phyloP scores from a whole-genome alignment of 2,797 vertebrate species.

The Sylvia borin region DNA sequence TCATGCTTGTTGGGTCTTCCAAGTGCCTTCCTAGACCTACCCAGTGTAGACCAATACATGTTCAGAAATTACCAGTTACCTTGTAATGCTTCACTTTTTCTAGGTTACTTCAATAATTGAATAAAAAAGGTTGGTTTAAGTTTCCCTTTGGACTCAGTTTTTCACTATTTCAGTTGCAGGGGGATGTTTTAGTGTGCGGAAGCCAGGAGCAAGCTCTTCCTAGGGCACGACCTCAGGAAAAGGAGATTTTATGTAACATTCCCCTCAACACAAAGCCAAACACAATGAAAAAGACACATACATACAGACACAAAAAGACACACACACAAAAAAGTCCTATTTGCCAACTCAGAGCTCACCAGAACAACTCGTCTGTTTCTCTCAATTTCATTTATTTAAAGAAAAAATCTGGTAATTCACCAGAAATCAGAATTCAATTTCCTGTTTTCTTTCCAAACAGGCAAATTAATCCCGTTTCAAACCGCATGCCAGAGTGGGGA shows the following conservation, averaged over 20 bases:
- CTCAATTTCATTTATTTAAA: slow-evolving; percentile 73
- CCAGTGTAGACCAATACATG: slow-evolving; percentile 5
- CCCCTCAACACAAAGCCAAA: neutral
- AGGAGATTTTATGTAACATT: neutral
- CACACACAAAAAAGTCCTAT: neutral
- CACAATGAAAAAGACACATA: neutral
- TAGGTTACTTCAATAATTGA: slow-evolving; percentile 66
- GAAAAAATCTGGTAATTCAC: slow-evolving; percentile 5
- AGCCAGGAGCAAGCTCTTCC: neutral
- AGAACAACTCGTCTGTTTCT: slow-evolving; percentile 22
- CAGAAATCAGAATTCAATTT: slow-evolving; percentile 38
- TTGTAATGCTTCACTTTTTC: slow-evolving; percentile 69
- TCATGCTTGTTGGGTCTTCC: slow-evolving; percentile 52
- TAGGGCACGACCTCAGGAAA: neutral
- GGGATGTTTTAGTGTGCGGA: neutral
- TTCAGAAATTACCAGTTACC: slow-evolving; percentile 63
- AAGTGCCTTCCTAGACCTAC: slow-evolving; percentile 61
- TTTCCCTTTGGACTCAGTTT: slow-evolving; percentile 19
- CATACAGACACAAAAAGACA: neutral
- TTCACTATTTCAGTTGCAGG: neutral
- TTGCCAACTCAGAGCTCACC: neutral
- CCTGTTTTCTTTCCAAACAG: slow-evolving; percentile 51
- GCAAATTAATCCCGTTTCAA: slow-evolving; percentile 3
- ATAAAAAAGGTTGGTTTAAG: slow-evolving; percentile 69
- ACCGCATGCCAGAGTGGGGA: slow-evolving; percentile 49